Conservation (phyloP, 2,888 invertebrate genomes). For the Pyrrhosoma nymphula region DNA sequence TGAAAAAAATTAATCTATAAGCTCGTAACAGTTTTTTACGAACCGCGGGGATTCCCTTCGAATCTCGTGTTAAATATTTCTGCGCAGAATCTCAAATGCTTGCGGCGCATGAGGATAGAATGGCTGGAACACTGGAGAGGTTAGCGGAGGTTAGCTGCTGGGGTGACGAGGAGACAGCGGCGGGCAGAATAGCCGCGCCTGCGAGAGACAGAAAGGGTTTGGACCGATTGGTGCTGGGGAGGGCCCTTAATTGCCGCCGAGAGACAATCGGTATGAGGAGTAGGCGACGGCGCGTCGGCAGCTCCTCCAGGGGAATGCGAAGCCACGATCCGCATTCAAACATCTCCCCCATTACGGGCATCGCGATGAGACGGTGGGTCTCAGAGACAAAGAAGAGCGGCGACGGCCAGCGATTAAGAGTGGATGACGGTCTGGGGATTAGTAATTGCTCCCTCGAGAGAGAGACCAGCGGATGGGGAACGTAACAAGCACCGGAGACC, state of each 20-base stretch:
- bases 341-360: background rate
- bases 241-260: background rate
- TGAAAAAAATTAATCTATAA: too few species aligned
- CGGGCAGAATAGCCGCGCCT: background rate
- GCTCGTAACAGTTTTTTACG: too few species aligned
- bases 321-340: background rate
- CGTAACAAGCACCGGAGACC: background rate
- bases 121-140: too few species aligned
- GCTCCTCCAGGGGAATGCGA: background rate
- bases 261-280: background rate
- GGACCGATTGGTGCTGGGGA: background rate
- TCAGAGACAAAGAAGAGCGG: background rate
- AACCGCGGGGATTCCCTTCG: too few species aligned
- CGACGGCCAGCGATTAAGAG: background rate
- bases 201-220: background rate
- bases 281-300: background rate
- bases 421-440: background rate
- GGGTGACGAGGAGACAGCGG: background rate
- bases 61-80: too few species aligned
- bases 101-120: too few species aligned
- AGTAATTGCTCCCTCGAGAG: background rate
- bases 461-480: background rate
- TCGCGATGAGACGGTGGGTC: background rate
- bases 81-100: too few species aligned
- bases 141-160: too few species aligned